Evolutionary conservation across 2,888 invertebrate genomes (phyloP).

Genomic region (Macrosiphum euphorbiae): DNA sequence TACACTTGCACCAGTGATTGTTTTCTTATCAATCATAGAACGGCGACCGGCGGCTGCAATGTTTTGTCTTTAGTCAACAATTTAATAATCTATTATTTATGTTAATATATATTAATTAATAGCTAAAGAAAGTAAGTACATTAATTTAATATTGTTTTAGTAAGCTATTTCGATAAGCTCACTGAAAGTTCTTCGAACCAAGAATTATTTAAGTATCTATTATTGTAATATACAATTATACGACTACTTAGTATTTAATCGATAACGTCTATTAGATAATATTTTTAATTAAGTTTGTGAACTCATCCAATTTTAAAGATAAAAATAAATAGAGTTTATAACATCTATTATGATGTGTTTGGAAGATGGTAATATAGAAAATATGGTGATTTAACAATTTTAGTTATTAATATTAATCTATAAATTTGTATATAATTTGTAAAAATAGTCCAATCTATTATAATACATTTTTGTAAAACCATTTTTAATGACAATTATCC

Average conservation of each 20-base stretch:
- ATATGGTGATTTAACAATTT: too few species aligned
- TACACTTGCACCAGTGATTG: neutral
- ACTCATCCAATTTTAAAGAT: constrained; percentile 10
- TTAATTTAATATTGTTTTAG: neutral
- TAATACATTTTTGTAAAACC: too few species aligned
- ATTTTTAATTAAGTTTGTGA: constrained; percentile 30
- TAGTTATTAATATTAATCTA: too few species aligned
- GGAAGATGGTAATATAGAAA: too few species aligned
- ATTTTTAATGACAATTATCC: too few species aligned
- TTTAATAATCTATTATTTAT: neutral
- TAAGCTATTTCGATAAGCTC: neutral
- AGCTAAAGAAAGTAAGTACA: neutral
- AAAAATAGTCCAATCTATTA: too few species aligned
- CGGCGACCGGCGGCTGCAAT: neutral
- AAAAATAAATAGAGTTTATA: neutral
- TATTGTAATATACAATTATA: constrained; percentile 20
- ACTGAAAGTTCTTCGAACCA: neutral
- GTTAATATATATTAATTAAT: neutral
- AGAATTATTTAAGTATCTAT: neutral
- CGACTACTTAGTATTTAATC: neutral
- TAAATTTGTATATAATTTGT: too few species aligned
- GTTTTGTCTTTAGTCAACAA: neutral
- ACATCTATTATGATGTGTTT: too few species aligned
- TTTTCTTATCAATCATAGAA: neutral
- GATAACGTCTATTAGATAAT: neutral